phyloP scores from a whole-genome alignment of 2,113 vertebrate species.

The Erinaceus europaeus region DNA sequence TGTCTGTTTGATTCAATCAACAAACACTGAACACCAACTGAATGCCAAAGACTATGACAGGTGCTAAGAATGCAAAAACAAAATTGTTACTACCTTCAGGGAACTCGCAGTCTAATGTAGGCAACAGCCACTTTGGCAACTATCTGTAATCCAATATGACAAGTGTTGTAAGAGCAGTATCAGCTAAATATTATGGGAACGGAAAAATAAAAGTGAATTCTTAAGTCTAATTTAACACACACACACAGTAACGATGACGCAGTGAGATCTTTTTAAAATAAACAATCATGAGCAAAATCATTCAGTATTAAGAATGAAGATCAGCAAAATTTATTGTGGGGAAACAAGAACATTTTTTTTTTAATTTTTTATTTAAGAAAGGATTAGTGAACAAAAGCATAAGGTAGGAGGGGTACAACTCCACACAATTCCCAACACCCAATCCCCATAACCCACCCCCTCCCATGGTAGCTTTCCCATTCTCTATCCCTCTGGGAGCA shows the following conservation, averaged over 20 bases:
- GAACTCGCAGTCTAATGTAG: conserved; percentile 10
- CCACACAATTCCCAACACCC: too few species aligned
- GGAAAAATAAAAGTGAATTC: neutral
- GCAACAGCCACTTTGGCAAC: neutral
- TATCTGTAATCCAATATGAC: neutral
- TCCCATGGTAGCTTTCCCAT: too few species aligned
- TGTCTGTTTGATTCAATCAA: conserved; percentile 34
- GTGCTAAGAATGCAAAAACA: conserved; percentile 35
- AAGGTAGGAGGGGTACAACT: too few species aligned
- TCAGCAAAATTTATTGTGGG: too few species aligned
- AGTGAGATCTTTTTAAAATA: neutral
- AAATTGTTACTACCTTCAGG: conserved; percentile 30
- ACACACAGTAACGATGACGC: neutral
- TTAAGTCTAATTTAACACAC: neutral
- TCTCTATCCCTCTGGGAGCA: too few species aligned
- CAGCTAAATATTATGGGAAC: neutral
- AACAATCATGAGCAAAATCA: neutral
- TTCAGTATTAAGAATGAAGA: conserved; percentile 2
- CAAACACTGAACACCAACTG: neutral
- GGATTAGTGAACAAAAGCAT: too few species aligned
- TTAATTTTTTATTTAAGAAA: too few species aligned
- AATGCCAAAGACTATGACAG: conserved; percentile 5
- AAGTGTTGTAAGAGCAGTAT: neutral
- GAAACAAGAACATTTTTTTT: too few species aligned
- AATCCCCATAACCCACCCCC: too few species aligned